Conservation (phyloP, 2,797 vertebrate species). For the Hirundo rustica region DNA sequence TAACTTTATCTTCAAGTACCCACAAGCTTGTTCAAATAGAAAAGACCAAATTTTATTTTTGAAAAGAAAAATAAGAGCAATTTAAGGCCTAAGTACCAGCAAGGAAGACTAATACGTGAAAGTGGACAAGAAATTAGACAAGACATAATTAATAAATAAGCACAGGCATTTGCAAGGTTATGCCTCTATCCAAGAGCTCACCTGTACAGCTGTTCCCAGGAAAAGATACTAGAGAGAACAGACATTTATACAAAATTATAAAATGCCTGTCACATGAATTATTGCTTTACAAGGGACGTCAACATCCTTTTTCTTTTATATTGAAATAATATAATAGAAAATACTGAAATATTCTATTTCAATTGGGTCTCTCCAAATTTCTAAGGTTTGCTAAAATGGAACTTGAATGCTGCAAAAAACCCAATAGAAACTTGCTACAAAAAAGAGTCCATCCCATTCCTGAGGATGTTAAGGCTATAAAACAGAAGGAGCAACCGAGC, state of each 20-base stretch:
- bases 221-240: slow-evolving; percentile 80
- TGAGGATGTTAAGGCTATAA: slow-evolving; percentile 88
- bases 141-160: slow-evolving; percentile 65
- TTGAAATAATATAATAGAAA: too few relatives aligned
- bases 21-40: slow-evolving; percentile 35
- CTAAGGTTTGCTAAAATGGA: slow-evolving; percentile 70
- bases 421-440: slow-evolving; percentile 79
- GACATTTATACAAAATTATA: slow-evolving; percentile 83
- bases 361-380: slow-evolving; percentile 70
- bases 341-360: neutral
- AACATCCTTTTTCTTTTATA: slow-evolving; percentile 72
- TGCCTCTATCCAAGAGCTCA: slow-evolving; percentile 64
- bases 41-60: slow-evolving; percentile 45
- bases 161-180: slow-evolving; percentile 65
- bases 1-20: slow-evolving; percentile 36
- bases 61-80: slow-evolving; percentile 32
- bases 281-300: slow-evolving; percentile 77
- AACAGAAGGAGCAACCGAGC: slow-evolving; percentile 69
- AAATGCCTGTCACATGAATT: slow-evolving; percentile 76
- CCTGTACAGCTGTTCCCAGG: slow-evolving; percentile 72
- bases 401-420: slow-evolving; percentile 72
- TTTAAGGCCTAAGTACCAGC: slow-evolving; percentile 65
- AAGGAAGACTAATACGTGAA: slow-evolving; percentile 66
- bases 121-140: slow-evolving; percentile 45
- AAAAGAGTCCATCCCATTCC: slow-evolving; percentile 82